These are phyloP conservation scores for Helarctos malayanus DNA, from an alignment of 2,797 vertebrate genomes.

Conservation along the genomic window DNA sequence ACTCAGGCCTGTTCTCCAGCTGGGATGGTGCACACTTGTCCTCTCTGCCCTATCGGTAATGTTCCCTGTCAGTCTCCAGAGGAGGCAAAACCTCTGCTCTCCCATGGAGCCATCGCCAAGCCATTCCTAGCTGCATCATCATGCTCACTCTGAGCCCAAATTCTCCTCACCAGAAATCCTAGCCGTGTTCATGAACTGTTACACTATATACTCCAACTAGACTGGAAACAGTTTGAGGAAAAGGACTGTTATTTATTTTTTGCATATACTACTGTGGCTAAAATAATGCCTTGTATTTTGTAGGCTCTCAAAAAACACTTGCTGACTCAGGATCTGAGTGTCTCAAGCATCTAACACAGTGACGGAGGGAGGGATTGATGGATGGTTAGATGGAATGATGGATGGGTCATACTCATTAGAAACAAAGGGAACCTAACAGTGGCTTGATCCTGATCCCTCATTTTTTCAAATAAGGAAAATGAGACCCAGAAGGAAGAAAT, in stretches of 20 bases:
- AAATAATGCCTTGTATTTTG: neutral
- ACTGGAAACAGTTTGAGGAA: neutral
- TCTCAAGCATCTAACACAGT: neutral
- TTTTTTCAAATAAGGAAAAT: conserved; percentile 21
- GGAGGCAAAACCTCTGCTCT: neutral
- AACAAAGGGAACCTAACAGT: neutral
- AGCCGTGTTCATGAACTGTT: neutral
- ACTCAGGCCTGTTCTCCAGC: neutral
- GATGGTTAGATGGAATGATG: neutral
- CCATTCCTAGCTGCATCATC: neutral
- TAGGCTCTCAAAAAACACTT: neutral
- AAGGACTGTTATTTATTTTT: neutral
- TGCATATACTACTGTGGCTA: neutral
- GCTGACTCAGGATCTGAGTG: neutral
- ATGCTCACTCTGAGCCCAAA: neutral
- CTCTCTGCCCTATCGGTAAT: neutral
- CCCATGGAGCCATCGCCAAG: neutral
- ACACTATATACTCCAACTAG: neutral
- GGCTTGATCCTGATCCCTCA: neutral
- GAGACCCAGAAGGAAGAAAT: neutral
- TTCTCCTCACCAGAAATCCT: neutral
- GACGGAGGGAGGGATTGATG: neutral
- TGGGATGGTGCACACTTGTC: neutral
- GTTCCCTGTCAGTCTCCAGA: neutral
- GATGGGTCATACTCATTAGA: neutral